Conservation (phyloP, 2,888 invertebrate species). For the Drosophila suboccidentalis region DNA sequence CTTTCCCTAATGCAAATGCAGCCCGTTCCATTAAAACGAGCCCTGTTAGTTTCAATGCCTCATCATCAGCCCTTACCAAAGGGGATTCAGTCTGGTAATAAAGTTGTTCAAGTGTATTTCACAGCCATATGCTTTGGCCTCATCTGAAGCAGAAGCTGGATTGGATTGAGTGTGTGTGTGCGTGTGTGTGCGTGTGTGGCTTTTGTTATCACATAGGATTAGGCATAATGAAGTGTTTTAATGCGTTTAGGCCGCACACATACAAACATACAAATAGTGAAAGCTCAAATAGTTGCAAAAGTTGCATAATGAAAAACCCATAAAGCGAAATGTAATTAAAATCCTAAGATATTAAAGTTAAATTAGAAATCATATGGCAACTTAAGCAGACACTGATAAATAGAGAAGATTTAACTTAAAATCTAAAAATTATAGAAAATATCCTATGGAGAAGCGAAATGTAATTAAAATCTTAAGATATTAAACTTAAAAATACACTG, state of each 20-base stretch:
- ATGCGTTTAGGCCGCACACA: conserved; percentile 73
- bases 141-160: background rate
- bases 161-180: conserved; percentile 7
- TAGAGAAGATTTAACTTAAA: background rate
- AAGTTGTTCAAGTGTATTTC: conserved; percentile 79
- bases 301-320: conserved; percentile 52
- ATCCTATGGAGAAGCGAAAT: no score
- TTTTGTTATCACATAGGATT: conserved; percentile 82
- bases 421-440: no score
- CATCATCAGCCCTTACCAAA: conserved; percentile 35
- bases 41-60: conserved; percentile 55
- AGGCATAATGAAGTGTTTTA: conserved; percentile 81
- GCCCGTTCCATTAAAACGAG: conserved; percentile 70
- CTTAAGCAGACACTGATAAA: background rate
- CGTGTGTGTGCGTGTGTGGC: conserved; percentile 63
- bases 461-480: no score
- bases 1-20: conserved; percentile 67
- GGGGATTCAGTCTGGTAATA: conserved; percentile 60
- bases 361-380: conserved; percentile 7
- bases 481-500: background rate
- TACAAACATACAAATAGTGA: conserved; percentile 24
- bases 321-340: conserved; percentile 68
- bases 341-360: conserved; percentile 29
- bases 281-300: conserved; percentile 44
- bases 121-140: conserved; percentile 67